These are phyloP conservation scores for Pomatostomus ruficeps DNA, from an alignment of 2,113 vertebrate genomes.

Conservation along the genomic window DNA sequence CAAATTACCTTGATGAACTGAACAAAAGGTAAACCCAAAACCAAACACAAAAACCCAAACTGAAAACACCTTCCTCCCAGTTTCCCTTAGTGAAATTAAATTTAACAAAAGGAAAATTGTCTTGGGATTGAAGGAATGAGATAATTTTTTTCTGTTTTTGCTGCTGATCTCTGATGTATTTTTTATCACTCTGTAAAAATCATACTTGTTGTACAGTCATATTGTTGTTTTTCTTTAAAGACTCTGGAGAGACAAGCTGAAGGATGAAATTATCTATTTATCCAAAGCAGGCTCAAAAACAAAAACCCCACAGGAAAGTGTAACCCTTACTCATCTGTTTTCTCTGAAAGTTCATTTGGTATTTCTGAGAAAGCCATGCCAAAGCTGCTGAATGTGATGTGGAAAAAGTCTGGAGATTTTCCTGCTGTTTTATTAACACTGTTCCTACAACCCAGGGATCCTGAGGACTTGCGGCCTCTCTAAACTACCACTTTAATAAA, in stretches of 20 bases:
- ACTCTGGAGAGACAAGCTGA: background rate
- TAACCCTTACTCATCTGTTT: background rate
- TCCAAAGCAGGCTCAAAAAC: background rate
- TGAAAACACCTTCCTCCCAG: background rate
- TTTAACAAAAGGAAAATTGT: background rate
- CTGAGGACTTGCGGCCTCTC: background rate
- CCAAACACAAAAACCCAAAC: background rate
- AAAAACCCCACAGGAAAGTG: background rate
- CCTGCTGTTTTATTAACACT: background rate
- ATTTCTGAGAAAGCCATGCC: background rate
- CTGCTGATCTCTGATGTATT: background rate
- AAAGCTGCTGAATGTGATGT: background rate
- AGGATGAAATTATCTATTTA: background rate
- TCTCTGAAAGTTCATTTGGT: background rate
- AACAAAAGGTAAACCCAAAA: background rate
- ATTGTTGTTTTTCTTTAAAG: conserved; percentile 15
- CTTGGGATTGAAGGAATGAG: background rate
- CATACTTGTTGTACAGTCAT: background rate
- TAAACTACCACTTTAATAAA: background rate
- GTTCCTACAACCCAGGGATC: background rate
- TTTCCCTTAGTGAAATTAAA: background rate
- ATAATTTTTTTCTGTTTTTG: background rate
- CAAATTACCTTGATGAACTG: background rate
- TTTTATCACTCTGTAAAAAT: conserved; percentile 19
- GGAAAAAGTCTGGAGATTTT: background rate